Evolutionary conservation across 2,113 vertebrate genomes (phyloP).

Genomic region (Chionodraco myersi): DNA sequence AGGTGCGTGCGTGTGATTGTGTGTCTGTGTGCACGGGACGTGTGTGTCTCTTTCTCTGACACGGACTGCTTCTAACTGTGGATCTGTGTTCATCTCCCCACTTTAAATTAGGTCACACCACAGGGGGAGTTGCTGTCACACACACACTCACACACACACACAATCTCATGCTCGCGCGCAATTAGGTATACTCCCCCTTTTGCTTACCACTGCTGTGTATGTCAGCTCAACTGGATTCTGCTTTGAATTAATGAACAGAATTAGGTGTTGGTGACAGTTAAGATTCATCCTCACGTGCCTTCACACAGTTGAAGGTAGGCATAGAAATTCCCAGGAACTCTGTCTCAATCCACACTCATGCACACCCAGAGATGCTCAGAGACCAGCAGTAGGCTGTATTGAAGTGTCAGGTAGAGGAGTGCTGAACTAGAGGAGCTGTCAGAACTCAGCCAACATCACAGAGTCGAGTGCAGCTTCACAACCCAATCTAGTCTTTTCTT

Average conservation of each 20-base stretch:
- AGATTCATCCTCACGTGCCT: conserved; percentile 23
- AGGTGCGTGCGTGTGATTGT: neutral
- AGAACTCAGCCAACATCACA: conserved; percentile 69
- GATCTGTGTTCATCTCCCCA: conserved; percentile 73
- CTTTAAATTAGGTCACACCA: conserved; percentile 82
- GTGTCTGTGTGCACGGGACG: neutral
- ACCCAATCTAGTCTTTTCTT: conserved; percentile 54
- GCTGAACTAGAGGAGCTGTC: conserved; percentile 71
- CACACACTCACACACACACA: conserved; percentile 23
- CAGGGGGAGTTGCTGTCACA: conserved; percentile 75
- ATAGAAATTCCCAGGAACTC: conserved; percentile 36
- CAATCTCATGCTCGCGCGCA: conserved; percentile 3
- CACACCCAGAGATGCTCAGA: conserved; percentile 28
- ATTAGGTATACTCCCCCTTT: conserved; percentile 16
- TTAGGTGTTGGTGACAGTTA: conserved; percentile 65
- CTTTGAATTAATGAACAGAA: conserved; percentile 78
- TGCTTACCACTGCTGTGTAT: conserved; percentile 63
- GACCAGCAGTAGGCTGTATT: conserved; percentile 54
- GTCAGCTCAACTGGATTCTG: conserved; percentile 72
- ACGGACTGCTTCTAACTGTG: conserved; percentile 65
- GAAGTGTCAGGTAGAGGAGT: conserved; percentile 71
- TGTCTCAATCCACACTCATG: conserved; percentile 15
- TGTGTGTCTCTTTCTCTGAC: conserved; percentile 61
- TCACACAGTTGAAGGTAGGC: conserved; percentile 20
- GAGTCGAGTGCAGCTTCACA: conserved; percentile 57